Percentiles rank a stretch among this genome's conserved stretches.
Evolutionary conservation across 2,888 invertebrate species (phyloP).

Genomic region (Abscondita cerata): DNA sequence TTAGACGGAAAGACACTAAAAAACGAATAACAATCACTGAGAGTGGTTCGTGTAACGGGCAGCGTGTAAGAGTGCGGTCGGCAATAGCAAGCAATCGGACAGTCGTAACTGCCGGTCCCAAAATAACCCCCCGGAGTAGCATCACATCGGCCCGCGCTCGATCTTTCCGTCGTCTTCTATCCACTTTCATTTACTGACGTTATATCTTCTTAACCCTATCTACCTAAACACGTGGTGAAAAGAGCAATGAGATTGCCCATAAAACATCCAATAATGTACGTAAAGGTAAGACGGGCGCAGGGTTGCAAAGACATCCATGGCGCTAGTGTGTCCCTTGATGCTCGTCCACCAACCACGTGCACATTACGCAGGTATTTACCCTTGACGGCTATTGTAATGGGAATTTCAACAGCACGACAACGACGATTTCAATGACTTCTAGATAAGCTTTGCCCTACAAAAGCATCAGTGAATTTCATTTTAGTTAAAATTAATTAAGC

Average conservation of each 20-base stretch:
- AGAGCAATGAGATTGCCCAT: conserved; percentile 50
- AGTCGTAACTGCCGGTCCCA: conserved; percentile 69
- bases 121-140: conserved; percentile 66
- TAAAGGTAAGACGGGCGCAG: conserved; percentile 43
- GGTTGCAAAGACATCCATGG: conserved; percentile 31
- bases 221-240: conserved; percentile 45
- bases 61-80: conserved; percentile 42
- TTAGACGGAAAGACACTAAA: conserved; percentile 54
- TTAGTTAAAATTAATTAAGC: too few species aligned
- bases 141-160: conserved; percentile 47
- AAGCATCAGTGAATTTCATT: too few species aligned
- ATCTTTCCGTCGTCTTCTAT: conserved; percentile 48
- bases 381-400: conserved; percentile 52
- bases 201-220: conserved; percentile 50
- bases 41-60: conserved; percentile 45
- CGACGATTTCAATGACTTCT: conserved; percentile 27
- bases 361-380: conserved; percentile 55
- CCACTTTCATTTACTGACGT: conserved; percentile 53
- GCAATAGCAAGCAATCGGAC: conserved; percentile 65
- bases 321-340: conserved; percentile 50
- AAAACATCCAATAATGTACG: conserved; percentile 49
- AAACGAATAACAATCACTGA: conserved; percentile 56
- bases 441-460: conserved; percentile 15
- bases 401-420: conserved; percentile 49
- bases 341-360: conserved; percentile 54